Evolutionary conservation across 2,888 invertebrate species (phyloP).

Genomic region (Xanthorhoe spadicearia): DNA sequence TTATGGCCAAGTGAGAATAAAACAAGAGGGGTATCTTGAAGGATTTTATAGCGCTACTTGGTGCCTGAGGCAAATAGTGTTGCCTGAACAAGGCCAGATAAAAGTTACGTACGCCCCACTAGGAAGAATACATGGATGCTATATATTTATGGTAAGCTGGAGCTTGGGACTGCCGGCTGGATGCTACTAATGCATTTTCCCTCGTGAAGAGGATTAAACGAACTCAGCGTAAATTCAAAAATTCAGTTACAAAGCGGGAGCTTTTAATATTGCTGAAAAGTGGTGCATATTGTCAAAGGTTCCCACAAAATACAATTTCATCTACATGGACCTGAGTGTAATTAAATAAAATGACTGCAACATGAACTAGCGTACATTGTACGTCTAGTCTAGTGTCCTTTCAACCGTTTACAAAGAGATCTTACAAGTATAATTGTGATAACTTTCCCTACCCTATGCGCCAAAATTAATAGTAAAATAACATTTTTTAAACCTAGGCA

Average conservation of each 20-base stretch:
- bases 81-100: slow-evolving; percentile 34
- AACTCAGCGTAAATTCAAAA: slow-evolving; percentile 19
- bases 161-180: slow-evolving; percentile 30
- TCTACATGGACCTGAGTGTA: slow-evolving; percentile 1
- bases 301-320: slow-evolving; percentile 3
- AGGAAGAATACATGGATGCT: slow-evolving; percentile 34
- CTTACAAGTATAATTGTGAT: too few species aligned
- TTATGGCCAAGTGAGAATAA: slow-evolving; percentile 12
- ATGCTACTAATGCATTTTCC: slow-evolving; percentile 42
- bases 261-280: slow-evolving; percentile 19
- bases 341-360: slow-evolving; percentile 15
- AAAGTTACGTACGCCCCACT: slow-evolving; percentile 42
- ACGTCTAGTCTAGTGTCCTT: background rate
- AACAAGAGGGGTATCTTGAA: slow-evolving; percentile 27
- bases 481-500: background rate
- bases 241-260: slow-evolving; percentile 19
- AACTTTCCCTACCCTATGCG: too few species aligned
- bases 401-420: background rate
- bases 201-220: slow-evolving; percentile 36
- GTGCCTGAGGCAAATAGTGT: slow-evolving; percentile 27
- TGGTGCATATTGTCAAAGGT: slow-evolving; percentile 13
- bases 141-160: slow-evolving; percentile 45
- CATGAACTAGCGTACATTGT: background rate
- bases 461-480: background rate
- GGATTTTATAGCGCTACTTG: slow-evolving; percentile 32